These are phyloP conservation scores for Linnaemya vulpina DNA, from an alignment of 2,888 invertebrate species.

Conservation along the genomic window DNA sequence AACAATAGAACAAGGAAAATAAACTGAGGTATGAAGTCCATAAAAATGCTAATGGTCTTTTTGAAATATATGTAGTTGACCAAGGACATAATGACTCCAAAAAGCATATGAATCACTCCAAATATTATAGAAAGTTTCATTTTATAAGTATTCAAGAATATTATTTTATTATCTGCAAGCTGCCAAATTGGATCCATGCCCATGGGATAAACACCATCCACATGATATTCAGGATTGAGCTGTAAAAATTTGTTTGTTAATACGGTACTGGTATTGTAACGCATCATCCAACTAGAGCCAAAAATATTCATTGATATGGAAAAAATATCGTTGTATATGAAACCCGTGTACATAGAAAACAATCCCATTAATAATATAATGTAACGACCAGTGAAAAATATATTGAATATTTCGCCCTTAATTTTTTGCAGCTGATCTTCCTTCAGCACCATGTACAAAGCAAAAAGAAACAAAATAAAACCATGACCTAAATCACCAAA, in stretches of 20 bases:
- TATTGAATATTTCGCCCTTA: conserved; percentile 95
- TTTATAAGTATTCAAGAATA: conserved; percentile 97
- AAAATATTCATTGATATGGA: conserved; percentile 98
- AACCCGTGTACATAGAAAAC: conserved; percentile 98
- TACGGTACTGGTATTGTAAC: conserved; percentile 84
- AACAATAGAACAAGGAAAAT: conserved; percentile 94
- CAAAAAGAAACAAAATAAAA: conserved; percentile 91
- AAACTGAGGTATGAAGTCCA: conserved; percentile 96
- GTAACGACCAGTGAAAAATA: conserved; percentile 98
- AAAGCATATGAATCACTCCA: conserved; percentile 96
- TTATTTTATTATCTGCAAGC: conserved; percentile 93
- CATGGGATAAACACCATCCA: conserved; percentile 86
- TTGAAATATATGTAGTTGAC: conserved; percentile 90
- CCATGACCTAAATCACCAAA: conserved; percentile 98
- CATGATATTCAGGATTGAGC: conserved; percentile 86
- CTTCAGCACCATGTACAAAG: conserved; percentile 89
- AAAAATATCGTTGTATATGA: conserved; percentile 99
- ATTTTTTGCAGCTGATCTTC: conserved; percentile 90
- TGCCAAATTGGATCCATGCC: conserved; percentile 93
- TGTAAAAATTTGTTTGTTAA: conserved; percentile 83
- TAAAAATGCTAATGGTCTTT: conserved; percentile 87
- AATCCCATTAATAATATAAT: conserved; percentile 98
- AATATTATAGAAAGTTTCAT: conserved; percentile 98
- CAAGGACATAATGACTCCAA: conserved; percentile 93
- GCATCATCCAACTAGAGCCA: conserved; percentile 91